A percentile compares a stretch with the other conserved stretches of the same genome.
These are phyloP conservation scores for Archilochus colubris DNA, from an alignment of 2,113 vertebrate species.

Conservation along the genomic window DNA sequence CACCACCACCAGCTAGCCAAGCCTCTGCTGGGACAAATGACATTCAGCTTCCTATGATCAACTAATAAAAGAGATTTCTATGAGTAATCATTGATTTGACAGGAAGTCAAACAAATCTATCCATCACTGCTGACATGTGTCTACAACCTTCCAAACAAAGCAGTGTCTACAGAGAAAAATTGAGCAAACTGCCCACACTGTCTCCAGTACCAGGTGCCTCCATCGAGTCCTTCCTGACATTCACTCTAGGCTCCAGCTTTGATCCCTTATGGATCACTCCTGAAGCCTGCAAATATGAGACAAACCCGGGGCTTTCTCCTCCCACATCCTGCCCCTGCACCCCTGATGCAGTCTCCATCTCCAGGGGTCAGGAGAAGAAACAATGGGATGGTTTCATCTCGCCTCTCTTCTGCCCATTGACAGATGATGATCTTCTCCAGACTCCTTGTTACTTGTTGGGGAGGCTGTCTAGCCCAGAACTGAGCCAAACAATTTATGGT, in stretches of 20 bases:
- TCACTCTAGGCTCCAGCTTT: not conserved
- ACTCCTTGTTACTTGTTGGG: not conserved
- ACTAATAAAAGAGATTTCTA: slow-evolving; percentile 74
- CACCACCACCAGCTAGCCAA: slow-evolving; percentile 21
- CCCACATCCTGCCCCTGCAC: slow-evolving; percentile 16
- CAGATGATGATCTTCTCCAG: not conserved
- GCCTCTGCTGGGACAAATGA: slow-evolving; percentile 56
- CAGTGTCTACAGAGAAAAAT: slow-evolving; percentile 13
- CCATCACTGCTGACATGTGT: slow-evolving; percentile 68
- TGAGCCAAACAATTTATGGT: not conserved
- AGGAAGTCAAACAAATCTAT: slow-evolving; percentile 74
- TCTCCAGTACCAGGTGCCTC: not conserved
- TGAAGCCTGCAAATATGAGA: not conserved
- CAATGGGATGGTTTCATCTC: not conserved
- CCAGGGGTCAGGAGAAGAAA: not conserved
- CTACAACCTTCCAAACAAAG: slow-evolving; percentile 66
- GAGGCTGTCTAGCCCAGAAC: not conserved
- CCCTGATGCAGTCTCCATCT: not conserved
- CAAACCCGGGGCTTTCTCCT: not conserved
- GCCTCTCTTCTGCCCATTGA: not conserved
- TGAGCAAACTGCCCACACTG: slow-evolving; percentile 43
- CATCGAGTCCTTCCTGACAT: not conserved
- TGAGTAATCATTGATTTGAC: slow-evolving; percentile 74
- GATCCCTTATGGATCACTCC: not conserved
- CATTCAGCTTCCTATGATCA: slow-evolving; percentile 70